Percentiles rank a stretch among this genome's conserved stretches.
phyloP scores from a whole-genome alignment of 2,113 vertebrate genomes.

The Mirza zaza region DNA sequence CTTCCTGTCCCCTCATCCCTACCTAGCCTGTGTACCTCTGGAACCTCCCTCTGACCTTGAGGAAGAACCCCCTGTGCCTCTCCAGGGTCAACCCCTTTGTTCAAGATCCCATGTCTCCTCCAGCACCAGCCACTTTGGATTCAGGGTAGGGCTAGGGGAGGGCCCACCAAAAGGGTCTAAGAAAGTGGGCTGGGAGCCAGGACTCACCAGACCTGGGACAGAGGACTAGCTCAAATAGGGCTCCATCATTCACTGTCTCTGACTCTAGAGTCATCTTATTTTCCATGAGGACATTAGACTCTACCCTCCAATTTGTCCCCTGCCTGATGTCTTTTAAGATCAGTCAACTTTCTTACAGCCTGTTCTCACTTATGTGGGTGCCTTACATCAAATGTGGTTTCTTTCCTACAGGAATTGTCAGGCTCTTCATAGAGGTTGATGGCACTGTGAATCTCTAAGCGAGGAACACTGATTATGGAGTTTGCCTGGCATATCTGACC shows the following conservation, averaged over 20 bases:
- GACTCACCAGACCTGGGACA: fast-evolving
- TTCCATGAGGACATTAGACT: not conserved
- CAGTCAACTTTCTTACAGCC: not conserved
- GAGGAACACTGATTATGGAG: not conserved
- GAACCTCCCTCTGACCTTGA: not conserved
- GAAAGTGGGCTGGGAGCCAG: not conserved
- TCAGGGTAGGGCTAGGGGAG: not conserved
- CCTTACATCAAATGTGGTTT: not conserved
- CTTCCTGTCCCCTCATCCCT: not conserved
- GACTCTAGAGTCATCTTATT: not conserved
- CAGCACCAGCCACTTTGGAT: not conserved
- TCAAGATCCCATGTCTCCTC: not conserved
- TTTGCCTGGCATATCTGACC: not conserved
- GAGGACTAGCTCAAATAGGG: not conserved
- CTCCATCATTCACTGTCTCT: not conserved
- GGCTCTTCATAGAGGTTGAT: not conserved
- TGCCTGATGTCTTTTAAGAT: not conserved
- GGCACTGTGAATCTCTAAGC: not conserved
- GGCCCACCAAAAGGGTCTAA: not conserved
- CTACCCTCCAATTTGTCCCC: not conserved
- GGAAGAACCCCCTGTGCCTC: not conserved
- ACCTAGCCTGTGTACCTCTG: no score
- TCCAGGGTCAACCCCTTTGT: not conserved
- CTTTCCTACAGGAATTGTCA: not conserved
- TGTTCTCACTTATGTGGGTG: not conserved